Base-by-base conservation (phyloP, 2,797 vertebrate genomes). In the Diglossa cyanea region DNA sequence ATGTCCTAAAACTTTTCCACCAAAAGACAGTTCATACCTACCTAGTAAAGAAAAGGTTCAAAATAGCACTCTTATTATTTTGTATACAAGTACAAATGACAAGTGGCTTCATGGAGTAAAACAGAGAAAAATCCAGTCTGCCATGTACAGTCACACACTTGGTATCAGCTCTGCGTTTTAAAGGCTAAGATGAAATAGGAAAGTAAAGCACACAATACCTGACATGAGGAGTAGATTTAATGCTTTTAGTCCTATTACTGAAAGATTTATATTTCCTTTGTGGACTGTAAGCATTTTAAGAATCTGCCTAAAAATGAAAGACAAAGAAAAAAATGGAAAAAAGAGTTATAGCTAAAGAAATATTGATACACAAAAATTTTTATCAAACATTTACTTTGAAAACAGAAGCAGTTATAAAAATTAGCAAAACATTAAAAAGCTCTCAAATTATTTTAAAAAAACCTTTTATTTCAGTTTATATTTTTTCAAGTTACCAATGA, bases 191-290 rank as follows among this genome's bases (percentile, higher is more conserved):
- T 1, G 7, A 92, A 79, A 25, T 21, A 94, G 31, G 26, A 67
- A 91, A 88, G 35, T 40, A 66, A 91, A 95, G 23, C 21, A 66
- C 63, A 54, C 37, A 78, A 26, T 97, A 99, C 99, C 99, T 98
- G 99, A 99, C 95, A 93, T 97, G 51, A 99, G 98, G n/a, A 99
- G 98, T 7, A 98, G 97, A 47, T 98, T 98, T 97, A 99, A 97
- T 25, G 98, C 97, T 96, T 98, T 98, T n/a, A 99, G 97, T 74
- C 98, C 99, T 72, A 98, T 95, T 91, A 97, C 93, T 63, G 98
- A 97, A 86, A 99, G 97, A 53, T 91, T 97, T 48, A 96, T 31
- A 92, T 99, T 98, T 72, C 97, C 73, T 71, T 97, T 97, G 97
- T 98, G 98, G 85, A 97, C 61, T 15, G 97, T 97, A 23, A 99